Evolutionary conservation across 2,113 vertebrate genomes (phyloP), one percentile per base, ranked within the genome.

Genomic region (Podarcis muralis): DNA sequence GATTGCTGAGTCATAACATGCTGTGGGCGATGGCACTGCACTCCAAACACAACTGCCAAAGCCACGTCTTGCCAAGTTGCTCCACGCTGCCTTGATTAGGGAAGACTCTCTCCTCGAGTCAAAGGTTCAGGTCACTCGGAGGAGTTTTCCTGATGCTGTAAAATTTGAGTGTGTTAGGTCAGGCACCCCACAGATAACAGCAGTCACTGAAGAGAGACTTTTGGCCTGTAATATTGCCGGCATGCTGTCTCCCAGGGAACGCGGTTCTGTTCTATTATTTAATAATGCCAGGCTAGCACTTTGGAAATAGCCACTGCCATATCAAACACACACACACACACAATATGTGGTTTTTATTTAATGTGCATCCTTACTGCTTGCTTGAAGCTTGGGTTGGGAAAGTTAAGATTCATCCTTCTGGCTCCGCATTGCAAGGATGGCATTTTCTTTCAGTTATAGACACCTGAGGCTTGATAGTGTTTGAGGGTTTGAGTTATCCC

Each of bases 231-330:
- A 85, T 90, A 88, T 89, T 81, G 94, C 93, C 92, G 93, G 65
- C 89, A 86, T 20, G 3, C 93, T 25, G 89, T 92, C 93, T 94
- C 95, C 93, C 93, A 90, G 93, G 93, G 94, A 95, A 94, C 90
- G 91, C 91, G 89, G 92, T 94, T 94, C 90, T 92, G 92, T 93
- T 94, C 93, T 93, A 94, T 95, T 96, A 96, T 94, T 94, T 95
- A 95, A 96, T 94, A 93, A 91, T 89, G 59, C 74, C 35, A 77
- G 92, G 92, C 89, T 93, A 83, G 93, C 85, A 37, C 93, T 93
- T 35, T 1, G 90, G 89, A 94, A 94, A 95, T 92, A 92, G 11
- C 68, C 93, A 85, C 87, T 86, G 88, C 91, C 78, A 83, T 83
- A 43, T 91, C 91, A 91, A 87, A 57, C 66, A 69, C 20, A 23